Evolutionary conservation across 2,888 invertebrate species (phyloP), one percentile per base, ranked within the genome.

Genomic region (Trissolcus japonicus): DNA sequence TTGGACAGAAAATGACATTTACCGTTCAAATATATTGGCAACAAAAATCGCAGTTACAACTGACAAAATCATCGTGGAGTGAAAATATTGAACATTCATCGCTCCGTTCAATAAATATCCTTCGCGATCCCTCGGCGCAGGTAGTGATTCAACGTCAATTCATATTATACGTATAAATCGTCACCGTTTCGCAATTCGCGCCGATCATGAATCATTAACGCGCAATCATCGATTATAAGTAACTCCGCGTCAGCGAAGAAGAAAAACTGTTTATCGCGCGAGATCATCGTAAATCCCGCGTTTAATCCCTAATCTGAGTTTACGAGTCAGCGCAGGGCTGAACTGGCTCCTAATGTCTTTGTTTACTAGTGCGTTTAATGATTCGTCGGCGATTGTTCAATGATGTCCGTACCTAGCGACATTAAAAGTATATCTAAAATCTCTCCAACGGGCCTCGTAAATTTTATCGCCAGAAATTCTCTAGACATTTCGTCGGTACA

Each of bases 171-270:
- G 51, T 21, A 35, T 35, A 41, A 61, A 62, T 74, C 74, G 57
- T 74, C 74, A 50, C 56, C 48, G 72, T 74, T 62, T 62, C 57
- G 35, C 66, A 73, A 66, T 56, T 7, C 40, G 0, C 29, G 16
- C 4, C 53, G 56, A 65, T 66, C 55, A 40, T 66, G 66, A 66
- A 73, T 66, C 65, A 73, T 73, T 73, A 66, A 55, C 55, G 29
- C 46, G 57, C 48, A 51, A 74, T 67, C 74, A 29, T 29, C 29
- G 57, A 57, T 74, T 62, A 61, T 67, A 57, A 62, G 51, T 62
- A 62, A 61, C 17, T 19, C 21, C 0, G 16, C 60, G 61, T 73
- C 50, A 14, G 16, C 43, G 29, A 65, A 72, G 46, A 46, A 16
- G 14, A 46, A 46, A 46, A 46, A 7, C 46, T 48, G 48, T 40